These are phyloP conservation scores for Lithosia quadra DNA, from an alignment of 2,888 invertebrate genomes.

Conservation along the genomic window DNA sequence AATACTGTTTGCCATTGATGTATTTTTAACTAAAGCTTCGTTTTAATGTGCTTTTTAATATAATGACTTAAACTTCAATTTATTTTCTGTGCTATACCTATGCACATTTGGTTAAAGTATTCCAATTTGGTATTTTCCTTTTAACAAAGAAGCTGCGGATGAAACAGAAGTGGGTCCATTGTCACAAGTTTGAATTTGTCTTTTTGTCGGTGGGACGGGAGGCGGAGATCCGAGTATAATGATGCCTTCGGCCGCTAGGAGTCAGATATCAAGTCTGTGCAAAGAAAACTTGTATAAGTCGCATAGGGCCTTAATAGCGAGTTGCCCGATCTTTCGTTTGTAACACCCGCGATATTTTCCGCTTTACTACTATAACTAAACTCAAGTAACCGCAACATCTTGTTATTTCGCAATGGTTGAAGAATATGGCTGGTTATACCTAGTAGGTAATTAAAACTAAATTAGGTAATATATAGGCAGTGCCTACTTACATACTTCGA, in stretches of 20 bases:
- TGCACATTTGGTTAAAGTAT: slow-evolving; percentile 9
- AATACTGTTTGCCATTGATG: no score
- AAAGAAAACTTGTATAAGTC: slow-evolving; percentile 31
- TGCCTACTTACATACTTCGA: background rate
- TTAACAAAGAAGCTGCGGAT: slow-evolving; percentile 19
- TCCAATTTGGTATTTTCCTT: slow-evolving; percentile 16
- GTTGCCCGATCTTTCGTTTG: slow-evolving; percentile 32
- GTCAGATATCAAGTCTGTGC: slow-evolving; percentile 28
- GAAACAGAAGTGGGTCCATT: slow-evolving; percentile 22
- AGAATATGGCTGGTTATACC: slow-evolving; percentile 14
- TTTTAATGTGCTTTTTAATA: no score
- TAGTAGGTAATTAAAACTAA: background rate
- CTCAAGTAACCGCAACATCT: slow-evolving; percentile 25
- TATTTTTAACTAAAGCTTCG: no score
- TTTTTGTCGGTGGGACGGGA: slow-evolving; percentile 22
- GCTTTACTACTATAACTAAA: slow-evolving; percentile 33
- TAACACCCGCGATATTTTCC: slow-evolving; percentile 23
- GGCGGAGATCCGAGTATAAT: slow-evolving; percentile 33
- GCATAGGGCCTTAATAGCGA: slow-evolving; percentile 28
- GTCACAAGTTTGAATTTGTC: slow-evolving; percentile 28
- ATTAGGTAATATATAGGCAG: no score
- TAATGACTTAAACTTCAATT: background rate
- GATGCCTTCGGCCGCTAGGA: slow-evolving; percentile 27
- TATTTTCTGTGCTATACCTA: slow-evolving; percentile 16
- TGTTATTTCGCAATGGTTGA: slow-evolving; percentile 26